Base-by-base conservation (phyloP, 1,140 invertebrate genomes). In the Antheraea mylitta region DNA sequence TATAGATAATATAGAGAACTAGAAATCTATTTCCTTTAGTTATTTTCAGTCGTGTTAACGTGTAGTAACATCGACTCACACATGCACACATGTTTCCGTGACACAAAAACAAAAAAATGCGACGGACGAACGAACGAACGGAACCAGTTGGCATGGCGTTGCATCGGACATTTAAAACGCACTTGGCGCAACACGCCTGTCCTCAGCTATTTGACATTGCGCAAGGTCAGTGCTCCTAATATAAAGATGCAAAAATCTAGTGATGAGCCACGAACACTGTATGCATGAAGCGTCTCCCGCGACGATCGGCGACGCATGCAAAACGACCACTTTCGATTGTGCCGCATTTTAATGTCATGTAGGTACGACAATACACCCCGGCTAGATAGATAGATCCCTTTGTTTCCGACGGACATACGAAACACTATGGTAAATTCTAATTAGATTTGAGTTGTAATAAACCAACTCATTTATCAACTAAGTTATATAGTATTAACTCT, bases 151-250 rank as follows among this genome's bases (percentile, higher is more conserved):
- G 80, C 80, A 77, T 79, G 73, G 73, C 80, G 77, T 73, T 82
- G 80, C 83, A 85, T 77, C 79, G 78, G 61, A n/a, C 70, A 72
- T 72, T 68, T 76, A 70, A n/a, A 30, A 72, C 70, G 69, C 67
- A 71, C 69, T 73, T 72, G 75, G 75, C 74, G 72, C 67, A 61
- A 65, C 71, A 68, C 71, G 81, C 75, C 81, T 77, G 79, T 79
- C 81, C 83, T 85, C 82, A 91, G 80, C 87, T 89, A 91, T 91
- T 90, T 89, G 89, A 91, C 89, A 91, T 91, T 91, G 89, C 80
- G 82, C 83, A 91, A 91, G 89, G 89, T 90, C 87, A 91, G 87
- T 91, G 87, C 79, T 91, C 89, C 87, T 90, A 87, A 90, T 91
- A 87, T 89, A 89, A 89, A 89, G 83, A 91, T 90, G 87, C 86